A percentile compares a stretch with the other conserved stretches of the same genome.
Conservation (phyloP, 2,113 vertebrate genomes). For the Elachura formosa region DNA sequence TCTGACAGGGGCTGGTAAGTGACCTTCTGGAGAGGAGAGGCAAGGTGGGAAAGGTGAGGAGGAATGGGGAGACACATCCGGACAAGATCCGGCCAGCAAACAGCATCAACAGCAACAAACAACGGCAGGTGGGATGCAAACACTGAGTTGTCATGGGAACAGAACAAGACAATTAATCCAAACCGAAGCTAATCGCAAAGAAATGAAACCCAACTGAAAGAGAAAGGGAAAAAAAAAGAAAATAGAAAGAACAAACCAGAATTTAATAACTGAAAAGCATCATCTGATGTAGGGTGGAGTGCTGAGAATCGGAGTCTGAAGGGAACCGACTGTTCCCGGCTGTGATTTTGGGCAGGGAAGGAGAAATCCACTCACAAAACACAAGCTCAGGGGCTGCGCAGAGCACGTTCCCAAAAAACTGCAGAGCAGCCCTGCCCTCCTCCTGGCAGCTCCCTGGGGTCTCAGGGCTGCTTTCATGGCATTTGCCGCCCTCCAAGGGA, state of each 20-base stretch:
- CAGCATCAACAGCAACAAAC: conserved; percentile 69
- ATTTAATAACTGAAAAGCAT: conserved; percentile 52
- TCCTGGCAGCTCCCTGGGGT: neutral
- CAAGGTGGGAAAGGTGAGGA: conserved; percentile 59
- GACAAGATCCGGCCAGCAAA: conserved; percentile 62
- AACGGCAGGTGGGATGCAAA: conserved; percentile 67
- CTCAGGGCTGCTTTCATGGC: neutral
- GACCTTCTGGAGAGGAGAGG: conserved; percentile 44
- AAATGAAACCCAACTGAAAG: conserved; percentile 57
- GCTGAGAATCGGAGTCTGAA: conserved; percentile 80
- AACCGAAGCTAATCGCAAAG: conserved; percentile 70
- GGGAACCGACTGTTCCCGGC: neutral
- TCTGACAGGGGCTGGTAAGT: conserved; percentile 15
- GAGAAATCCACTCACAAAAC: conserved; percentile 64
- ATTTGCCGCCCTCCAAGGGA: neutral
- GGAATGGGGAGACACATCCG: conserved; percentile 59
- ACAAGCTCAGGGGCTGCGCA: conserved; percentile 8
- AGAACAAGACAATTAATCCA: conserved; percentile 78
- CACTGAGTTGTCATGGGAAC: conserved; percentile 76
- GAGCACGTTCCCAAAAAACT: neutral
- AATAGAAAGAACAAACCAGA: conserved; percentile 12
- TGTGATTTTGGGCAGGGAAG: neutral
- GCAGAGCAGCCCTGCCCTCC: neutral
- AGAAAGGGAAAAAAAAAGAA: neutral
- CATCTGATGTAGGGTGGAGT: conserved; percentile 48